Evolutionary conservation across 2,888 invertebrate species (phyloP).

Genomic region (Theretra japonica): DNA sequence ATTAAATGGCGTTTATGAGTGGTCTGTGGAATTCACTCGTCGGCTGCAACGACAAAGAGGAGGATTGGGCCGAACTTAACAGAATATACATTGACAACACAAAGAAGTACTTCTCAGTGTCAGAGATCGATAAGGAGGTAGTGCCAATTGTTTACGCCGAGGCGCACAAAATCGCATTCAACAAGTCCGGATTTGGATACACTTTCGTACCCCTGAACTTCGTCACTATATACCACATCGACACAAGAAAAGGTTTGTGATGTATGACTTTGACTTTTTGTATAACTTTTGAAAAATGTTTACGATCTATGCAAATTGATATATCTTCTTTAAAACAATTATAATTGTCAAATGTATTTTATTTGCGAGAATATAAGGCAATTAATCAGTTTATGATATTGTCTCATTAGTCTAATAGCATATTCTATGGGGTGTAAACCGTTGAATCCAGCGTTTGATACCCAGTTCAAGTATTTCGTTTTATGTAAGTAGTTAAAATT

Average conservation of each 20-base stretch:
- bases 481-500: too few relatives aligned
- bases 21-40: slow-evolving; percentile 80
- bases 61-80: slow-evolving; percentile 74
- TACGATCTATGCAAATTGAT: background rate
- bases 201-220: slow-evolving; percentile 86
- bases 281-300: slow-evolving; percentile 1
- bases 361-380: too few relatives aligned
- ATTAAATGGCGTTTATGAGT: slow-evolving; percentile 82
- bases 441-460: too few relatives aligned
- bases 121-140: slow-evolving; percentile 86
- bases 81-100: slow-evolving; percentile 80
- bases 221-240: slow-evolving; percentile 86
- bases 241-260: slow-evolving; percentile 87
- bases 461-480: too few relatives aligned
- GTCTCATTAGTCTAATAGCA: too few relatives aligned
- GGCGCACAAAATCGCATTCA: slow-evolving; percentile 76
- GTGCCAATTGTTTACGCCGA: slow-evolving; percentile 85
- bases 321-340: too few relatives aligned
- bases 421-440: too few relatives aligned
- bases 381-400: too few relatives aligned
- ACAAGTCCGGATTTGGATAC: slow-evolving; percentile 80
- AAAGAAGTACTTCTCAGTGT: slow-evolving; percentile 88
- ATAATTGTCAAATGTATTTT: too few relatives aligned
- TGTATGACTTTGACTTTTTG: background rate
- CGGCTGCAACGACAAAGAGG: slow-evolving; percentile 72